Percentiles rank a stretch among this genome's conserved stretches.
Evolutionary conservation across 2,888 invertebrate species (phyloP).

Genomic region (Lepas anatifera): DNA sequence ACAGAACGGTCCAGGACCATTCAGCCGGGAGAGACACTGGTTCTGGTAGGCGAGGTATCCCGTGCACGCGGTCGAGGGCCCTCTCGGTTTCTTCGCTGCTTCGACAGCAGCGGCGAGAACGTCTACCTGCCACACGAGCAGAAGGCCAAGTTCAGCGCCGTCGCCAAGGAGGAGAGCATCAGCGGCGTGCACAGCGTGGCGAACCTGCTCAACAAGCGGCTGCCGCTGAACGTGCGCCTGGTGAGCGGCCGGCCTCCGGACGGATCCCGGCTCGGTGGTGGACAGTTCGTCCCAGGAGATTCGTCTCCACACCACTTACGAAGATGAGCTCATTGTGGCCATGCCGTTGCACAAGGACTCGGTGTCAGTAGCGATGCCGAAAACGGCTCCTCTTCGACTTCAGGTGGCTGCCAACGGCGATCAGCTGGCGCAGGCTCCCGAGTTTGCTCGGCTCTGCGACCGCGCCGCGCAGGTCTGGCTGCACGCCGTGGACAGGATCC

Average conservation of each 20-base stretch:
- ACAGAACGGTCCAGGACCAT: constrained; percentile 46
- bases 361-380: constrained; percentile 68
- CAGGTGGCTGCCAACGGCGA: constrained; percentile 56
- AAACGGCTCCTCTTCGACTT: constrained; percentile 69
- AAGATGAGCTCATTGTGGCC: constrained; percentile 39
- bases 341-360: constrained; percentile 34
- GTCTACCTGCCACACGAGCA: constrained; percentile 73
- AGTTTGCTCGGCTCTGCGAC: constrained; percentile 25
- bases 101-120: constrained; percentile 70
- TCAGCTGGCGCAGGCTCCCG: constrained; percentile 22
- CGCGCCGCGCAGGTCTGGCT: constrained; percentile 23
- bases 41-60: constrained; percentile 55
- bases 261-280: constrained; percentile 37
- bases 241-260: constrained; percentile 81
- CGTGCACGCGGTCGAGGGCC: constrained; percentile 38
- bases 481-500: constrained; percentile 26
- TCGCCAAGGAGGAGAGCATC: constrained; percentile 86
- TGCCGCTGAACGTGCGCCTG: constrained; percentile 82
- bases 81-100: constrained; percentile 63
- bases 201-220: constrained; percentile 72
- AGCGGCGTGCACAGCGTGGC: constrained; percentile 76
- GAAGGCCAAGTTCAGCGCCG: constrained; percentile 78
- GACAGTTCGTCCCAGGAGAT: constrained; percentile 77
- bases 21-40: constrained; percentile 69
- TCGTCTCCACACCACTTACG: constrained; percentile 62